Evolutionary conservation across 2,888 invertebrate species (phyloP), one percentile per base, ranked within the genome.

Genomic region (Myopa tessellatipennis): DNA sequence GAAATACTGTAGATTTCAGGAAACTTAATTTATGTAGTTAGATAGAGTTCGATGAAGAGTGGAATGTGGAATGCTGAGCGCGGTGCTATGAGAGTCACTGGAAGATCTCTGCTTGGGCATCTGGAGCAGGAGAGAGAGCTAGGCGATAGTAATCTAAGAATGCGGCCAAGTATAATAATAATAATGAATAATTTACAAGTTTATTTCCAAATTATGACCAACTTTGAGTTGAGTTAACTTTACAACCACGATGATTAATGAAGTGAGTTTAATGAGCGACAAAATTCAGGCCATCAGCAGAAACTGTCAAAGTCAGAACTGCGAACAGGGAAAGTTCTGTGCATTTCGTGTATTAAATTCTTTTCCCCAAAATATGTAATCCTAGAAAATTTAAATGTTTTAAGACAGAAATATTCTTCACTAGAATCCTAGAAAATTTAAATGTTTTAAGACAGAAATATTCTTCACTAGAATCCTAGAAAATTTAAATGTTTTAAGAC

Each of bases 21-120:
- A 67, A 40, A 55, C 36, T 70, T 55, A 55, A 70, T 55, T 70
- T 70, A 70, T 70, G 70, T 45, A 61, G 60, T 38, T 38, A 40
- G 38, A 60, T 14, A 5, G 18, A 65, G 18, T 14, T 34, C 18
- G 55, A 8, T 14, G 34, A 18, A 70, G 14, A 50, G n/a, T 26
- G 10, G 61, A 40, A 26, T 12, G 60, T n/a, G 10, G 60, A 40
- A 12, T 7, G 12, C 12, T 26, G 8, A 34, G 69, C 50, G 50
- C 18, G 50, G 50, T 26, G 50, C 14, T 50, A 1, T 10, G 10
- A 50, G 14, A 14, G 3, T 50, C 10, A 8, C 50, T 14, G 3
- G 1, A 50, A 3, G 14, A 50, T 50, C 50, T 14, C 50, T 26
- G 26, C 26, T 45, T 45, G 45, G 45, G 45, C 45, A 45, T 45